Conservation (phyloP, 2,113 vertebrate genomes). For the Labrus mixtus region DNA sequence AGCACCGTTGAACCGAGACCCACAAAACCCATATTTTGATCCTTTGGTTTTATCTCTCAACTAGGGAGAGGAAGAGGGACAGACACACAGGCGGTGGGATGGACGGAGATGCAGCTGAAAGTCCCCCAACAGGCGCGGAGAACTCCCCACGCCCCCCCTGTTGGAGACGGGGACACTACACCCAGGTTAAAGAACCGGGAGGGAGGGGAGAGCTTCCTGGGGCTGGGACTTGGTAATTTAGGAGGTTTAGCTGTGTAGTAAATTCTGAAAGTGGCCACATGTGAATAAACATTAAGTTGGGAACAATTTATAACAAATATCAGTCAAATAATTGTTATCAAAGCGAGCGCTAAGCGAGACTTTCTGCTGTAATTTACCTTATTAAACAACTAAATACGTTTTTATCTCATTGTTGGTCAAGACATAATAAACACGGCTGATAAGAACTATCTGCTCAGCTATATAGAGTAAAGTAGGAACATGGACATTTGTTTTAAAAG, state of each 20-base stretch:
- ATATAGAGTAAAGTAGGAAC: no score
- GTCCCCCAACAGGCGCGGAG: background rate
- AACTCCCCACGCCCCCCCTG: conserved; percentile 8
- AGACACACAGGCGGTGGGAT: background rate
- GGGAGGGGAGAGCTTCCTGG: background rate
- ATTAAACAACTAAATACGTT: no score
- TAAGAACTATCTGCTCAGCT: no score
- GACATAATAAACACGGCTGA: no score
- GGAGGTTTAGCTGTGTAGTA: background rate
- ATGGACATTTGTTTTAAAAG: no score
- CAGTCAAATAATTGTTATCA: background rate
- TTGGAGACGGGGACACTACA: background rate
- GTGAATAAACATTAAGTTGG: background rate
- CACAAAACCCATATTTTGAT: background rate
- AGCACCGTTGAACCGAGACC: background rate
- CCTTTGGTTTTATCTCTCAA: background rate
- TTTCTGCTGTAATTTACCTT: no score
- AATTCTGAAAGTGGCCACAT: background rate
- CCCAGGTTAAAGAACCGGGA: background rate
- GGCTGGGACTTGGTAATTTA: background rate
- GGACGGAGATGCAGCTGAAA: conserved; percentile 3
- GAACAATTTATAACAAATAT: background rate
- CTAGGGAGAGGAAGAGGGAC: background rate
- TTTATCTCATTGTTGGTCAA: no score
- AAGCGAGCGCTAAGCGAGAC: no score